Evolutionary conservation across 2,113 vertebrate genomes (phyloP), one percentile per base, ranked within the genome.

Genomic region (Calcarius ornatus): DNA sequence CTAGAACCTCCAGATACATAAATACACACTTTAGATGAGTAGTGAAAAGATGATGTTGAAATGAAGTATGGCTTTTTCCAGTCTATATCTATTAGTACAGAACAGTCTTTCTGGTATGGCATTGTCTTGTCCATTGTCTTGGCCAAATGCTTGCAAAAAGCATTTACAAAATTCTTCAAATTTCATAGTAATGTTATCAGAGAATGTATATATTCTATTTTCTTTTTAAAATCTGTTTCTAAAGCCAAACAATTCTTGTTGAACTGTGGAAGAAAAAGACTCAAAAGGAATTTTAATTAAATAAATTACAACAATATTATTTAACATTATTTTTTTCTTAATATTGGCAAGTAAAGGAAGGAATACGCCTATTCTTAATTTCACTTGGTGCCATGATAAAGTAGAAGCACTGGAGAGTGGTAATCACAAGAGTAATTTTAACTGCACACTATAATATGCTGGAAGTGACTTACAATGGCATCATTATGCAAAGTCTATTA

Each of bases 391-490:
- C 79, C 79, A 80, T 63, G 81, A 95, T 73, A 69, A 95, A 95
- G 78, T n/a, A 66, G 54, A 90, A 82, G 63, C 75, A 66, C 66
- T 35, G 20, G 33, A 86, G 45, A 93, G 85, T 56, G 63, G 63
- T 95, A 94, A 93, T 80, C 19, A 0, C 80, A 88, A 86, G 79
- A 92, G 68, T 78, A 64, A 70, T 83, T 94, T 94, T 86, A 94
- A 92, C 91, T 14, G 18, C 70, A 88, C 35, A 40, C 37, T 61
- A 38, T 82, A 89, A 92, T 80, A 85, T 61, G 38, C 84, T 92
- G 84, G 53, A 96, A 95, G 73, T 91, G 63, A 92, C 86, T 95
- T 96, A 75, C 73, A 89, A 68, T 65, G 84, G 79, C 81, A 91
- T 94, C 66, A 81, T 91, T 82, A 85, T 18, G 5, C 81, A 85